phyloP scores from a whole-genome alignment of 2,888 invertebrate genomes.

The Pomacea canaliculata region DNA sequence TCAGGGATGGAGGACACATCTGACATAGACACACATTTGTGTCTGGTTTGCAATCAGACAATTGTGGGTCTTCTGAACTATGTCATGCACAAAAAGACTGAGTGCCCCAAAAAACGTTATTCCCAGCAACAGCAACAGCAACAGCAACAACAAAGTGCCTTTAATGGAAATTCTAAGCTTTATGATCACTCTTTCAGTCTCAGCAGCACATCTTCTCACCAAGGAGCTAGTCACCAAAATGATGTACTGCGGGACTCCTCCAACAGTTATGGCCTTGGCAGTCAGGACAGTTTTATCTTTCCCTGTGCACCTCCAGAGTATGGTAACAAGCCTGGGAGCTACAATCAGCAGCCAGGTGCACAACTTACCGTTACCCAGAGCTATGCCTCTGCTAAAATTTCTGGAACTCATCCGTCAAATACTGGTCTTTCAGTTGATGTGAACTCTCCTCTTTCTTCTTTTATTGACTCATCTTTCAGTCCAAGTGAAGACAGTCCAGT shows the following conservation, averaged over 20 bases:
- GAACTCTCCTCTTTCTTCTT: slow-evolving; percentile 35
- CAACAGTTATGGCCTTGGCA: slow-evolving; percentile 1
- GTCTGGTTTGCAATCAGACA: slow-evolving; percentile 87
- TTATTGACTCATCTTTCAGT: slow-evolving; percentile 39
- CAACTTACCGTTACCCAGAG: not conserved
- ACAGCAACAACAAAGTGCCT: slow-evolving; percentile 8
- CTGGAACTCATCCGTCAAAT: not conserved
- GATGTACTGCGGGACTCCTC: not conserved
- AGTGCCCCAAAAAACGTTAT: slow-evolving; percentile 1
- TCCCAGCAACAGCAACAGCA: slow-evolving; percentile 18
- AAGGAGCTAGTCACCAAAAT: not conserved
- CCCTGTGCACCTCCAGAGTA: slow-evolving; percentile 1
- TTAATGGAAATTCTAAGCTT: slow-evolving; percentile 10
- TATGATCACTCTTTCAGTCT: slow-evolving; percentile 2
- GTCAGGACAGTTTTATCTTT: slow-evolving; percentile 7
- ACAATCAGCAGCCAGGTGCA: not conserved
- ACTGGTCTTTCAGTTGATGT: slow-evolving; percentile 32
- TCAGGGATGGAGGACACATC: slow-evolving; percentile 38
- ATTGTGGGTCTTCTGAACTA: slow-evolving; percentile 89
- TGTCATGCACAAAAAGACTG: slow-evolving; percentile 81
- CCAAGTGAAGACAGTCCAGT: slow-evolving; percentile 30
- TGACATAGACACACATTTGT: slow-evolving; percentile 88
- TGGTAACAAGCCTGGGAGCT: not conserved
- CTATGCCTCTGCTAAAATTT: slow-evolving; percentile 1
- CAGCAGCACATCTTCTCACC: not conserved